Conservation (phyloP, 2,797 vertebrate species). For the Picus viridis region DNA sequence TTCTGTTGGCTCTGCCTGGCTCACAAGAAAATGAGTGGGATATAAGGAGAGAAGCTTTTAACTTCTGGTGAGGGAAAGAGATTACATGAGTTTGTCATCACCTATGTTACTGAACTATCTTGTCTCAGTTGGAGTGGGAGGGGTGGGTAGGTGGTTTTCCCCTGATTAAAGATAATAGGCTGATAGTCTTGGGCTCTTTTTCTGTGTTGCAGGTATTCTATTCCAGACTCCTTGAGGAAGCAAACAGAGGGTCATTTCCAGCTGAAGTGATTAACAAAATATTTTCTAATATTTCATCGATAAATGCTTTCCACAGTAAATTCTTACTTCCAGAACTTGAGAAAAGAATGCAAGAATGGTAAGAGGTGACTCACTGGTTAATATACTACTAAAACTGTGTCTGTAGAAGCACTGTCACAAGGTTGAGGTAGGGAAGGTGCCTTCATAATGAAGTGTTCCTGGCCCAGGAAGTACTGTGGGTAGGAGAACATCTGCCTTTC, state of each 20-base stretch:
- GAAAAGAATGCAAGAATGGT: constrained; percentile 98
- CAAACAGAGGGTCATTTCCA: constrained; percentile 91
- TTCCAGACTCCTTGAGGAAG: constrained; percentile 91
- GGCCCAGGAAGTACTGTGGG: background rate
- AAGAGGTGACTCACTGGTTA: constrained; percentile 62
- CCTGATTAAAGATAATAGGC: background rate
- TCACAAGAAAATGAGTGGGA: background rate
- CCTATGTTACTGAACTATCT: background rate
- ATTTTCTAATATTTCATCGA: constrained; percentile 97
- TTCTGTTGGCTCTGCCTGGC: background rate
- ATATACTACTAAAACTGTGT: background rate
- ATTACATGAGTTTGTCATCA: background rate
- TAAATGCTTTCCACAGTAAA: constrained; percentile 93
- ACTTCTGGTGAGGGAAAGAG: background rate
- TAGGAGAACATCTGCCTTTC: constrained; percentile 4
- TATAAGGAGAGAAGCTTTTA: background rate
- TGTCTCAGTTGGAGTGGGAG: background rate
- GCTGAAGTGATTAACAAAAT: constrained; percentile 95
- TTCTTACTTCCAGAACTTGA: constrained; percentile 96
- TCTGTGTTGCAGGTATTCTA: constrained; percentile 87
- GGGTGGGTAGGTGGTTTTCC: background rate
- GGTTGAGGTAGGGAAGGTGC: background rate
- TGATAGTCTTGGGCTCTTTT: constrained; percentile 2
- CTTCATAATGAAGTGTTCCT: background rate
- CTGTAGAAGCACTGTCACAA: background rate